Evolutionary conservation across 2,888 invertebrate genomes (phyloP), one percentile per base, ranked within the genome.

Genomic region (Ceramica pisi): DNA sequence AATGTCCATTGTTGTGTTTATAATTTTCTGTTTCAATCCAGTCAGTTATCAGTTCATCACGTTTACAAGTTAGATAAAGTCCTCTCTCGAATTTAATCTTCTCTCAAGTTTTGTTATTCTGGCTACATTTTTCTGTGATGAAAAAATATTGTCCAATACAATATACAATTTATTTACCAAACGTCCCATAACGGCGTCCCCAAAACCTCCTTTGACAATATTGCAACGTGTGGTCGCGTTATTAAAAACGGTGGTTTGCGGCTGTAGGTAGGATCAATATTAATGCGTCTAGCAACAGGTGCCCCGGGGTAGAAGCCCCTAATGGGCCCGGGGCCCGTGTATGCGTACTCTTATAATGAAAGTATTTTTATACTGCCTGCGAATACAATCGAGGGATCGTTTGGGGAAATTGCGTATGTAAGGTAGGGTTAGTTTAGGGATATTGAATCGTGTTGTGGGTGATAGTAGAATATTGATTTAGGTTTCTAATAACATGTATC

Each of bases 211-310:
- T 71, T 71, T 31, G 26, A 60, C 63, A 60, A 72, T 72, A 72
- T 63, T 66, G 48, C 56, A 57, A 46, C n/a, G 35, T 63, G 46
- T 70, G 76, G 76, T 75, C 44, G 56, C 57, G 50, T 50, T 77
- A 66, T 67, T 67, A 67, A 72, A 75, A 71, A 67, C 63, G 60
- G n/a, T 55, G 71, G 53, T 60, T 71, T 64, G 64, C 9, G 65
- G 68, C 44, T 55, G 38, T 23, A 61, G 44, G 70, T 50, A 57
- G 74, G 84, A 84, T 90, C 89, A 84, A 90, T 90, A 87, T 78
- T 75, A 80, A 85, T 85, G 83, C 76, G 81, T 64, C 71, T 61
- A 81, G 85, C 90, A 90, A 90, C 90, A 90, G 89, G 90, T 90
- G 83, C 72, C 73, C 57, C 23, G 69, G 81, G 65, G 66, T 64